phyloP scores from a whole-genome alignment of 1,140 invertebrate species.

The Pentalonia nigronervosa region DNA sequence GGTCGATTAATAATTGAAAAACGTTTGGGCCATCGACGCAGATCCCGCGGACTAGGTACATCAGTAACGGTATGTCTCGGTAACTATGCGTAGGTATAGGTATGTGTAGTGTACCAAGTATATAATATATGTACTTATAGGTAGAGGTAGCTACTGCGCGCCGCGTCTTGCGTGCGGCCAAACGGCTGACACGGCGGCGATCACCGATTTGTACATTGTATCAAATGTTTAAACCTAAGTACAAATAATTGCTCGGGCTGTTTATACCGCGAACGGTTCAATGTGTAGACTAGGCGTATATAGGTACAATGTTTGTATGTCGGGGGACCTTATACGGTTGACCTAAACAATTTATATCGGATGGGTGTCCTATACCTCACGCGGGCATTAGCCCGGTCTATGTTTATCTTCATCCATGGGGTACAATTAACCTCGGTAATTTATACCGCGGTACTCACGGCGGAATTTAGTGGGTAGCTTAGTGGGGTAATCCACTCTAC shows the following conservation, averaged over 20 bases:
- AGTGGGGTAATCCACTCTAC: neutral
- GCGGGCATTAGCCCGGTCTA: neutral
- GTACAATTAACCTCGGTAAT: slow-evolving; percentile 27
- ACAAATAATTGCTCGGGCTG: neutral
- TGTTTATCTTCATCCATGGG: slow-evolving; percentile 9
- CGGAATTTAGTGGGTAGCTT: neutral
- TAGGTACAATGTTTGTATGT: neutral
- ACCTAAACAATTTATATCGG: slow-evolving; percentile 42
- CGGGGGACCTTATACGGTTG: neutral
- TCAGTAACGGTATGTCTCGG: neutral
- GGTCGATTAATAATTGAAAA: neutral
- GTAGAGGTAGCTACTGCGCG: neutral
- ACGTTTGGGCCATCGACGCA: neutral
- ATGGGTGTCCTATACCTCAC: slow-evolving; percentile 8
- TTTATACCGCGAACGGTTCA: neutral
- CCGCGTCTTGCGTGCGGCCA: neutral
- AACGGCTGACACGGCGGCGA: neutral
- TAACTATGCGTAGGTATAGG: neutral
- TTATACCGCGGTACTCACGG: neutral
- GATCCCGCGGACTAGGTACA: neutral
- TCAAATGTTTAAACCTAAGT: neutral
- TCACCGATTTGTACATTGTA: neutral
- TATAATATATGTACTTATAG: neutral
- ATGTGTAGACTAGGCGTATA: neutral
- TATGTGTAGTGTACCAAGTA: neutral